phyloP scores from a whole-genome alignment of 1,140 invertebrate genomes.

The Dolichoris vasculosae region DNA sequence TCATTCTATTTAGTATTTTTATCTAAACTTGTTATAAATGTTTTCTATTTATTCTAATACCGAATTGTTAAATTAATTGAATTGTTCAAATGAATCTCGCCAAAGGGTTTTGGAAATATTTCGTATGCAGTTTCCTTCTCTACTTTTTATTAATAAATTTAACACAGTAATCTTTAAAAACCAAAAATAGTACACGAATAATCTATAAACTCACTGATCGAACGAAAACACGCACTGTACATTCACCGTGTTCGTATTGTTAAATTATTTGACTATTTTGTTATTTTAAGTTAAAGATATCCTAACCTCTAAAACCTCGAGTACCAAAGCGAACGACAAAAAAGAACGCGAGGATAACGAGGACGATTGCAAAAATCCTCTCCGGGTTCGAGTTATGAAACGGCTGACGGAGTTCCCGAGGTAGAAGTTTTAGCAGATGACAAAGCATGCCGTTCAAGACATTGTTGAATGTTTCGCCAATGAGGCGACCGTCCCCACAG shows the following conservation, averaged over 20 bases:
- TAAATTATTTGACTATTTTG: not conserved
- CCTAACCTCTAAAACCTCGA: constrained; percentile 36
- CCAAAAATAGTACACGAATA: not conserved
- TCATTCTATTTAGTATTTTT: too few relatives aligned
- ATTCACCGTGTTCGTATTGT: not conserved
- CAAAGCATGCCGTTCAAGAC: not conserved
- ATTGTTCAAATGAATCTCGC: too few relatives aligned
- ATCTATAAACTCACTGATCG: not conserved
- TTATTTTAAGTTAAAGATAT: not conserved
- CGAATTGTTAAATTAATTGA: too few relatives aligned
- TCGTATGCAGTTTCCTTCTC: too few relatives aligned
- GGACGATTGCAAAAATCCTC: not conserved
- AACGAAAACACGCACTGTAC: not conserved
- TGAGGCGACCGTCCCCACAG: constrained; percentile 58
- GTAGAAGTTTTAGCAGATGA: not conserved
- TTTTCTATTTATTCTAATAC: too few relatives aligned
- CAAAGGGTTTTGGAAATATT: too few relatives aligned
- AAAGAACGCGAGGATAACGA: not conserved
- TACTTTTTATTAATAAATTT: too few relatives aligned
- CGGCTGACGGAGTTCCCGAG: not conserved
- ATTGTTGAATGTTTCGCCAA: constrained; percentile 59
- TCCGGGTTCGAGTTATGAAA: not conserved
- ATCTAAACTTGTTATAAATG: too few relatives aligned
- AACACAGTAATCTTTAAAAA: not conserved
- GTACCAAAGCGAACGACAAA: constrained; percentile 3